Evolutionary conservation across 2,113 vertebrate genomes (phyloP).

Genomic region (Lasiurus cinereus): DNA sequence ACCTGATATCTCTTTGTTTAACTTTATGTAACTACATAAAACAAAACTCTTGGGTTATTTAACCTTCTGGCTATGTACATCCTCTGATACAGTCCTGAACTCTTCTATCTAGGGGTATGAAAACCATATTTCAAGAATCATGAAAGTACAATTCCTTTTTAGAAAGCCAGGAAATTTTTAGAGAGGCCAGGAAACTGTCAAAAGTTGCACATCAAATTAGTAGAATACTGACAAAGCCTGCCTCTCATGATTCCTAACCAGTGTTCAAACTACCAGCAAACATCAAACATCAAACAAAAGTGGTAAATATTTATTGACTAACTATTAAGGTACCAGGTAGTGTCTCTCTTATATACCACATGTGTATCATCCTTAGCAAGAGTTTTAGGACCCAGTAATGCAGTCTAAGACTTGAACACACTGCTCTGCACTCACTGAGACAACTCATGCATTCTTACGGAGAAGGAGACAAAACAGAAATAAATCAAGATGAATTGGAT

Average conservation of each 20-base stretch:
- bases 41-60: not conserved
- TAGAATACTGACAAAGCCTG: too few relatives aligned
- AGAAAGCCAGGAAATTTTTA: not conserved
- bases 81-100: not conserved
- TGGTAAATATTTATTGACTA: not conserved
- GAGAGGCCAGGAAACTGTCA: not conserved
- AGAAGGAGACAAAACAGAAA: not conserved
- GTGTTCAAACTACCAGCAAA: not conserved
- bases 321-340: not conserved
- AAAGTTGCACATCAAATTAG: not conserved
- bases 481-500: not conserved
- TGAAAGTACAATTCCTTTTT: not conserved
- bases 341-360: not conserved
- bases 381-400: not conserved
- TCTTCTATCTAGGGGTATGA: not conserved
- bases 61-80: not conserved
- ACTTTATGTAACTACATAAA: not conserved
- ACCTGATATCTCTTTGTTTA: not conserved
- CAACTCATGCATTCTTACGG: not conserved
- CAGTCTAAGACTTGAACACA: not conserved
- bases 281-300: not conserved
- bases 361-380: not conserved
- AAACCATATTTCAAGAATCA: not conserved
- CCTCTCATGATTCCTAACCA: not conserved
- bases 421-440: not conserved